Conservation (phyloP, 2,113 vertebrate species). For the Cynocephalus volans region DNA sequence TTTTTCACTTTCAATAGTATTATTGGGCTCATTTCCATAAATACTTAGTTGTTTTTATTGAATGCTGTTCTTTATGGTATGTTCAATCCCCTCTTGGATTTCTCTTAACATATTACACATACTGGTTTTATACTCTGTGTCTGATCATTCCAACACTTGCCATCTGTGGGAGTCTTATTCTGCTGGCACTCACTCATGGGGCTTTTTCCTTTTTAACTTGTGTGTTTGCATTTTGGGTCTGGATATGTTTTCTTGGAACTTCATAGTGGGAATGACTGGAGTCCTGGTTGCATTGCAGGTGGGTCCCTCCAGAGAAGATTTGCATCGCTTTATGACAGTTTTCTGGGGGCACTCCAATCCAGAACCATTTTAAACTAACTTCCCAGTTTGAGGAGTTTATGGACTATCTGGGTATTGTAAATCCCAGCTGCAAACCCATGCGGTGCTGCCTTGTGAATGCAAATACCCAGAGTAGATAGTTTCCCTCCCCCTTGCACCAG, state of each 20-base stretch:
- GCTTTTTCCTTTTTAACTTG: background rate
- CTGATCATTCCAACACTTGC: background rate
- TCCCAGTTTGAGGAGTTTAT: background rate
- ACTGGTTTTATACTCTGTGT: background rate
- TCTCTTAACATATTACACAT: background rate
- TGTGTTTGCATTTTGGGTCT: background rate
- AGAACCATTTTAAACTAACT: background rate
- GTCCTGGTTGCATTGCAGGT: background rate
- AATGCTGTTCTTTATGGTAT: background rate
- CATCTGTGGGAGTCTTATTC: background rate
- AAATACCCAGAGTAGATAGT: background rate
- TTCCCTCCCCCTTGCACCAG: background rate
- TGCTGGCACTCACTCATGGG: background rate
- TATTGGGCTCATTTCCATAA: background rate
- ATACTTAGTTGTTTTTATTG: background rate
- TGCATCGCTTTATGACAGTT: background rate
- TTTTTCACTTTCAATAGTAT: conserved; percentile 20
- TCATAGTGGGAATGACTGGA: background rate
- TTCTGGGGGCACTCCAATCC: background rate
- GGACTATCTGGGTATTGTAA: background rate
- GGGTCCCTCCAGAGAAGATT: background rate
- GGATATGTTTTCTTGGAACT: background rate
- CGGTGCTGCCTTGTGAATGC: background rate
- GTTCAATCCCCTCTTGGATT: background rate
- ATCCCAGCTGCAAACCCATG: background rate